phyloP scores from a whole-genome alignment of 2,113 vertebrate species.

The Apaloderma vittatum region DNA sequence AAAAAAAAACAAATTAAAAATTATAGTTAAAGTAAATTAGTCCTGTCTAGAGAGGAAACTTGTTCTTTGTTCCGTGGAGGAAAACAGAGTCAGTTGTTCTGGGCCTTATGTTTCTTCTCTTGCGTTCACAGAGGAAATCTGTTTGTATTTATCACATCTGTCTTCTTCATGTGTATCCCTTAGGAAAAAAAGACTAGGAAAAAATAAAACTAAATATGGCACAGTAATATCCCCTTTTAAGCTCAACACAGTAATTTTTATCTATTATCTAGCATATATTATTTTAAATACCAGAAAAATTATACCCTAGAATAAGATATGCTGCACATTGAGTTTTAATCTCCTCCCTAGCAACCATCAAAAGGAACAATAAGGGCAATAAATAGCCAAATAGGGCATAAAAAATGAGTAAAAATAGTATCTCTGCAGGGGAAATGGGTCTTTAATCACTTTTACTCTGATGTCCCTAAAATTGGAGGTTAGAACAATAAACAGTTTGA shows the following conservation, averaged over 20 bases:
- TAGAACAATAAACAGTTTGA: slow-evolving; percentile 43
- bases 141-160: slow-evolving; percentile 38
- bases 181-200: slow-evolving; percentile 23
- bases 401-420: slow-evolving; percentile 59
- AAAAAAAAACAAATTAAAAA: not conserved
- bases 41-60: not conserved
- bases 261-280: slow-evolving; percentile 58
- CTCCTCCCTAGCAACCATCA: slow-evolving; percentile 56
- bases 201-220: slow-evolving; percentile 41
- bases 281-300: slow-evolving; percentile 70
- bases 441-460: slow-evolving; percentile 60
- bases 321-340: slow-evolving; percentile 53
- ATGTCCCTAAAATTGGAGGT: slow-evolving; percentile 47
- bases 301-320: slow-evolving; percentile 21
- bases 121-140: slow-evolving; percentile 38
- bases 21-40: not conserved
- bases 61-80: not conserved
- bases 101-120: not conserved
- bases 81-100: not conserved
- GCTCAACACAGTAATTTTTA: slow-evolving; percentile 46
- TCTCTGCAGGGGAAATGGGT: slow-evolving; percentile 7
- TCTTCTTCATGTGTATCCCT: slow-evolving; percentile 14
- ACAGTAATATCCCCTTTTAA: slow-evolving; percentile 41
- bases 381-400: slow-evolving; percentile 56
- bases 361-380: slow-evolving; percentile 60